phyloP scores from a whole-genome alignment of 2,888 invertebrate species.

The Tribolium freemani region DNA sequence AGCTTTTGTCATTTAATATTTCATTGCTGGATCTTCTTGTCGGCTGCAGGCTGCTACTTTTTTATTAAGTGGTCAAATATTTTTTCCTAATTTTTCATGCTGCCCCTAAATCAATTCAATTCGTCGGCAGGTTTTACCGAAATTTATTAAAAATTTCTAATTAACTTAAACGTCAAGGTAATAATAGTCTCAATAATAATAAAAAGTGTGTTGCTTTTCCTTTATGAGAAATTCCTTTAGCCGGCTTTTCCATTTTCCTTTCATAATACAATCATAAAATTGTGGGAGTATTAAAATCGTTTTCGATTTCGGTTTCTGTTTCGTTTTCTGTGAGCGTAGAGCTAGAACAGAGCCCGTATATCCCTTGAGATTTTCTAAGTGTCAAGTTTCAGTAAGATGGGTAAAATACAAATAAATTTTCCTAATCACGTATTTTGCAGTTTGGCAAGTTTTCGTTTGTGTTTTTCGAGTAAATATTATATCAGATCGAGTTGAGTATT shows the following conservation, averaged over 20 bases:
- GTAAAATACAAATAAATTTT: slow-evolving; percentile 39
- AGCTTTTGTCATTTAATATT: slow-evolving; percentile 23
- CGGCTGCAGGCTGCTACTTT: slow-evolving; percentile 22
- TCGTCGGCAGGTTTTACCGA: not conserved
- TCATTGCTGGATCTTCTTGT: slow-evolving; percentile 26
- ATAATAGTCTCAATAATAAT: too few relatives aligned
- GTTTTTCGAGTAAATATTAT: slow-evolving; percentile 30
- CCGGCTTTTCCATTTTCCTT: not conserved
- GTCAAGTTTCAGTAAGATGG: slow-evolving; percentile 39
- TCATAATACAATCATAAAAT: not conserved
- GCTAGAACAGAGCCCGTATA: slow-evolving; percentile 15
- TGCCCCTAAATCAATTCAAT: not conserved
- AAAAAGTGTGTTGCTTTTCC: not conserved
- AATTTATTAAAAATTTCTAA: not conserved
- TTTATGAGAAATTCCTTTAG: too few relatives aligned
- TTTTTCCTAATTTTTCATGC: slow-evolving; percentile 1
- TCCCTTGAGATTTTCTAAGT: slow-evolving; percentile 41
- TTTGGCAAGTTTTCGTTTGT: slow-evolving; percentile 35
- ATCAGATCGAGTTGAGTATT: slow-evolving; percentile 19
- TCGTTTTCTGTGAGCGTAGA: slow-evolving; percentile 26
- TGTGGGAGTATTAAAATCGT: not conserved
- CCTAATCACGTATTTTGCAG: slow-evolving; percentile 40
- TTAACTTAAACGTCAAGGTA: not conserved
- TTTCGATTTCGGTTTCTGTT: slow-evolving; percentile 28
- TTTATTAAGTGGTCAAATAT: slow-evolving; percentile 27